Base-by-base conservation (phyloP, 2,888 invertebrate genomes). In the Stictocephala bisonia region DNA sequence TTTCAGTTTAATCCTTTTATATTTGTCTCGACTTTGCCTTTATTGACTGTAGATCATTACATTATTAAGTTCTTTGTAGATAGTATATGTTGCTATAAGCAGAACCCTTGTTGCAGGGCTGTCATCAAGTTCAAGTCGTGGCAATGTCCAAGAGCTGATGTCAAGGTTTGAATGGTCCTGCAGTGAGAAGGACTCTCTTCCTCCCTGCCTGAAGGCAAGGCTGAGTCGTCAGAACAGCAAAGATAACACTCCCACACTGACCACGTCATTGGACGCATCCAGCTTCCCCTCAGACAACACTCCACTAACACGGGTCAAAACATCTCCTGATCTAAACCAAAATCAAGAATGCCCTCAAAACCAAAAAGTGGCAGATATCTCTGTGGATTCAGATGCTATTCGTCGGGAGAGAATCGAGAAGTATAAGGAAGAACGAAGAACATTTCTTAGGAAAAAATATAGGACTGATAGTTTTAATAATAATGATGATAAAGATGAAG, bases 371-470 rank as follows among this genome's bases (percentile, higher is more conserved):
- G 48, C 18, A 22, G 68, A 69, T 41, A 71, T 29, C 15, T 27
- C 31, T 22, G 71, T 64, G 11, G 78, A 79, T 44, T 77, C 78
- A 11, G 79, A 78, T 26, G 70, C 74, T 6, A 78, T 78, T 20
- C 58, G 80, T 13, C 71, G 80, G 56, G 80, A 80, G 67, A 75
- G 80, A 22, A 81, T 81, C 40, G 80, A 81, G 27, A 78, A 78
- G 82, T 96, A 95, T 82, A 96, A 96, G 84, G 94, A 95, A 82
- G 95, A 96, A 81, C 86, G 95, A n/a, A 86, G 96, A 66, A 91
- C 90, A 78, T 93, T 94, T 80, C 84, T 95, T 13, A 88, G 94
- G 53, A 94, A 95, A 81, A 95, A 94, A 83, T 95, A 94, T 82
- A 91, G 93, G 76, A 91, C 93, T 6, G 83, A 84, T 73, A 82